Evolutionary conservation across 2,888 invertebrate species (phyloP).

Genomic region (Stratiomys singularior): DNA sequence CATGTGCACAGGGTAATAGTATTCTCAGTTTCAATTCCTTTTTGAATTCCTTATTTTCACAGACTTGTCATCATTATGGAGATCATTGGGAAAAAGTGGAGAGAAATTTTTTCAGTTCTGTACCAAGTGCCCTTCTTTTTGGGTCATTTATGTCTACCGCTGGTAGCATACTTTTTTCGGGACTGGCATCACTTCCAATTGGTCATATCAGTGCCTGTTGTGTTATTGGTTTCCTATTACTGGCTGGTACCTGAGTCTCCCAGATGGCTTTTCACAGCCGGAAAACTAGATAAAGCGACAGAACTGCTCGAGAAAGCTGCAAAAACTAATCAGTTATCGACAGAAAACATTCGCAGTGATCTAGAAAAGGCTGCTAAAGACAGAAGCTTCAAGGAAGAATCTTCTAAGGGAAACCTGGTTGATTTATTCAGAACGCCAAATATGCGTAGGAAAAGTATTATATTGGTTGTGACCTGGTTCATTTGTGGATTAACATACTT

Average conservation of each 20-base stretch:
- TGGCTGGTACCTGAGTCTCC: conserved; percentile 83
- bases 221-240: conserved; percentile 71
- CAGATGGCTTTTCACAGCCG: conserved; percentile 79
- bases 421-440: conserved; percentile 77
- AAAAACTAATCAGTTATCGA: conserved; percentile 68
- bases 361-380: conserved; percentile 66
- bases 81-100: conserved; percentile 65
- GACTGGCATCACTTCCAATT: conserved; percentile 74
- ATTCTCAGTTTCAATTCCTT: conserved; percentile 2
- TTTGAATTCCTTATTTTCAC: neutral
- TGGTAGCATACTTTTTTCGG: conserved; percentile 71
- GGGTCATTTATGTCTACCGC: conserved; percentile 71
- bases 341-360: conserved; percentile 65
- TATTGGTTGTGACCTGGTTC: conserved; percentile 82
- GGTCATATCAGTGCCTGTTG: conserved; percentile 71
- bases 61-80: conserved; percentile 69
- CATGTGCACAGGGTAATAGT: conserved; percentile 71
- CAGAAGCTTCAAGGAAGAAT: conserved; percentile 56
- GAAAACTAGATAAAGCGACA: conserved; percentile 72
- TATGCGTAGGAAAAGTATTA: conserved; percentile 74
- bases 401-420: conserved; percentile 68
- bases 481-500: conserved; percentile 89
- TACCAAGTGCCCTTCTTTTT: conserved; percentile 75
- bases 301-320: conserved; percentile 74
- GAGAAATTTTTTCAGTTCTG: conserved; percentile 66